These are phyloP conservation scores for Gandaritis pyraliata DNA, from an alignment of 2,888 invertebrate species.

Conservation along the genomic window DNA sequence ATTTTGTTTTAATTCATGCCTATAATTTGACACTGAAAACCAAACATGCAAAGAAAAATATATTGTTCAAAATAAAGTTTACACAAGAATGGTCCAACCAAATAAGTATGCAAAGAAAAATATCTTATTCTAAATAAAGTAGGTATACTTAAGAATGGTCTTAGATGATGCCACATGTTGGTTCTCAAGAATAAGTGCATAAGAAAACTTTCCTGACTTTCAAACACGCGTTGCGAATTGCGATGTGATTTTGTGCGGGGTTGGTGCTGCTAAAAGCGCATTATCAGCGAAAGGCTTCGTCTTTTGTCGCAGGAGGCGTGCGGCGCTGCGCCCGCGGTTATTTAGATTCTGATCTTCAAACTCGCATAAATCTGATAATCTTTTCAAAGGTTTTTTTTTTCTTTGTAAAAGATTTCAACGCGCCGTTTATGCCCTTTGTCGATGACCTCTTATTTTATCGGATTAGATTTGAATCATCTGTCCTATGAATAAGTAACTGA, in stretches of 20 bases:
- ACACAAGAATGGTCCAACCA: too few species aligned
- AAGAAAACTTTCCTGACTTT: constrained; percentile 13
- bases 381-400: constrained; percentile 47
- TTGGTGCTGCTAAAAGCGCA: constrained; percentile 28
- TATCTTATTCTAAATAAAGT: too few species aligned
- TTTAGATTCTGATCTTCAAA: constrained; percentile 65
- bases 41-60: too few species aligned
- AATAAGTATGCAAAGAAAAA: too few species aligned
- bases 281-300: constrained; percentile 57
- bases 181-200: constrained; percentile 6
- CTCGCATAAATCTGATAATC: constrained; percentile 63
- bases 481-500: constrained; percentile 34
- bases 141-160: too few species aligned
- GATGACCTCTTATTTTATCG: constrained; percentile 47
- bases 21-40: too few species aligned
- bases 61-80: too few species aligned
- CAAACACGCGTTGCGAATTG: constrained; percentile 1
- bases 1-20: background rate
- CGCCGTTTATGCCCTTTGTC: constrained; percentile 48
- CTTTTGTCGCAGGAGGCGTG: constrained; percentile 62
- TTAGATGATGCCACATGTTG: background rate
- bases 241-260: background rate
- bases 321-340: constrained; percentile 57
- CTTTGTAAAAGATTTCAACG: constrained; percentile 55
- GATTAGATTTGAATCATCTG: constrained; percentile 41